Evolutionary conservation across 2,888 invertebrate species (phyloP), one percentile per base, ranked within the genome.

Genomic region (Thecocarcelia acutangulata): DNA sequence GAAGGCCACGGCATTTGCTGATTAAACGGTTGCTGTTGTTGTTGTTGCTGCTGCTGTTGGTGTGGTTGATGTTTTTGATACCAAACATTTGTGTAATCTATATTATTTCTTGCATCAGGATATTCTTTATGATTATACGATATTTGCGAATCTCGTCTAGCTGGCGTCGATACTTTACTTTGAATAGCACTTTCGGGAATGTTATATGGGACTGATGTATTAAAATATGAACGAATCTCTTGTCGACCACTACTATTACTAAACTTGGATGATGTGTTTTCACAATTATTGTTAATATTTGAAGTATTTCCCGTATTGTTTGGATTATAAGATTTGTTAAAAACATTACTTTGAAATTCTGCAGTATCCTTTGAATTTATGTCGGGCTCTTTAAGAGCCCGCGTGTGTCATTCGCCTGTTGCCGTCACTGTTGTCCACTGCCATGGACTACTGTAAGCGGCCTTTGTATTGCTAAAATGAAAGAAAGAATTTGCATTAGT

Each of bases 361-460:
- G 59, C 61, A 56, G 83, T 59, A 56, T 83, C 80, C 15, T 50
- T 83, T 69, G 69, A 82, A 85, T 84, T 85, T 19, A 52, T 80
- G 44, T 61, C 63, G 84, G 90, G 90, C 90, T 90, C 91, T 86
- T 89, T 91, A 72, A 87, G 90, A 91, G 90, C 90, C 90, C 90
- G 89, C 88, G 89, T 87, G 87, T 92, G 93, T 92, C 93, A 93
- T 92, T 93, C 93, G 46, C 92, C 93, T 59, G 92, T 91, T 33
- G 93, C 92, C 56, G 93, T 92, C 70, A 93, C 92, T 24, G 92
- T 92, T 79, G 93, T 92, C 92, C 93, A 93, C 87, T 92, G 92
- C 93, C 93, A 93, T 69, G 92, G 92, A 87, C 91, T 92, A 77
- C 90, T 91, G 86, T 92, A 92, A 80, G 89, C 88, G 77, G 88